phyloP scores from a whole-genome alignment of 2,797 vertebrate genomes.

The Hypotaenidia philippensis region DNA sequence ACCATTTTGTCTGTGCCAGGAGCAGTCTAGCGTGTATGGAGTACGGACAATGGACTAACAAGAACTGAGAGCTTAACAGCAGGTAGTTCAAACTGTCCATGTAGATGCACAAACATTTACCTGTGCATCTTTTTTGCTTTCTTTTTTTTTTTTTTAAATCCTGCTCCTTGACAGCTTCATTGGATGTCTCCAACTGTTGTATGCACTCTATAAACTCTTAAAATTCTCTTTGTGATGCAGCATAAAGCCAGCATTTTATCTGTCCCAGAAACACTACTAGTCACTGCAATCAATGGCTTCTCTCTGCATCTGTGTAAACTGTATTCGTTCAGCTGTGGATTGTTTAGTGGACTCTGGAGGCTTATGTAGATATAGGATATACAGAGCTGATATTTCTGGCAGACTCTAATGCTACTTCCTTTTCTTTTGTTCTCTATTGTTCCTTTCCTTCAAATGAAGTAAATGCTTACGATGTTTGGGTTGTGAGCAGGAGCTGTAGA shows the following conservation, averaged over 20 bases:
- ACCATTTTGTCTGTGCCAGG: background rate
- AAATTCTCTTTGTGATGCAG: background rate
- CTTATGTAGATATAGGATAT: background rate
- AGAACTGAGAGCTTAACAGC: background rate
- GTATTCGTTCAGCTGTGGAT: background rate
- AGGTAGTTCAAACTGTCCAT: background rate
- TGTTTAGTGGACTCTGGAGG: background rate
- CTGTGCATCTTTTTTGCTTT: rapidly evolving
- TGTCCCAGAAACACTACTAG: background rate
- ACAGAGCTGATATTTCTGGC: background rate
- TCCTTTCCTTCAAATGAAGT: rapidly evolving
- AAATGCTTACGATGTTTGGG: background rate
- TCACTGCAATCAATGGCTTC: background rate
- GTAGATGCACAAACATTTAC: background rate
- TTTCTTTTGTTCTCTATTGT: background rate
- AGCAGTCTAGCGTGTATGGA: rapidly evolving
- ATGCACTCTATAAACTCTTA: background rate
- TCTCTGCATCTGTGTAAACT: background rate
- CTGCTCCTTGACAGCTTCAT: background rate
- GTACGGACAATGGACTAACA: background rate
- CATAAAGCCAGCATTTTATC: background rate
- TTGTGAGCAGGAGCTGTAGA: background rate
- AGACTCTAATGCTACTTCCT: background rate
- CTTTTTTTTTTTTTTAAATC: background rate
- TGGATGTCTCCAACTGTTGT: background rate